Percentiles rank a stretch among this genome's conserved stretches.
phyloP scores from a whole-genome alignment of 2,113 vertebrate genomes.

The Pipra filicauda region DNA sequence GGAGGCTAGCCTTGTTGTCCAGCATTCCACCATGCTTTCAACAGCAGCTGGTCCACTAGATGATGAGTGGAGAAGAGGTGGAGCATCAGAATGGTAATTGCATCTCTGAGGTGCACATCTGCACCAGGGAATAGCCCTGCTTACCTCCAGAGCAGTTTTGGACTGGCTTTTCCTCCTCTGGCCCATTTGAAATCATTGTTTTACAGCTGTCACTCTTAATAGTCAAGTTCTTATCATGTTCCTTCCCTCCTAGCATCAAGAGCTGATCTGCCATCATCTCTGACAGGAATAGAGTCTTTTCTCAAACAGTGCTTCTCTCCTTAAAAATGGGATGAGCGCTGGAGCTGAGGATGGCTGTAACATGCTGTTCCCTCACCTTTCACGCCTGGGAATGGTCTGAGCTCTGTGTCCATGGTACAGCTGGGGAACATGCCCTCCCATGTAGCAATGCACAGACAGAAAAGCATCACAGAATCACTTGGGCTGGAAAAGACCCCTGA shows the following conservation, averaged over 20 bases:
- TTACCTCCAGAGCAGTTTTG: neutral
- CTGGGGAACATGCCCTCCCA: neutral
- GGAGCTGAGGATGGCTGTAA: neutral
- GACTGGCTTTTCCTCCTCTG: neutral
- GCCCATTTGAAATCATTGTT: rapidly evolving
- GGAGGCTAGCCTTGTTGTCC: neutral
- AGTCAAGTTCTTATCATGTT: neutral
- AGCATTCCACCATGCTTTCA: neutral
- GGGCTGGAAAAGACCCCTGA: neutral
- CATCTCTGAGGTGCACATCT: neutral
- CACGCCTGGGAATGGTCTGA: rapidly evolving
- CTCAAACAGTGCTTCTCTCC: neutral
- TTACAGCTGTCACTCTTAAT: neutral
- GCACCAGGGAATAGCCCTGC: neutral
- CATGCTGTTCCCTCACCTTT: neutral
- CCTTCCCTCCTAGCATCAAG: neutral
- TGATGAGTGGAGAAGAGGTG: neutral
- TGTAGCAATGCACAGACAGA: neutral
- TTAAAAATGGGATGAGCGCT: neutral
- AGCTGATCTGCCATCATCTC: neutral
- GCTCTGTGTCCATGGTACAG: neutral
- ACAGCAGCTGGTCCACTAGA: neutral
- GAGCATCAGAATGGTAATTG: neutral
- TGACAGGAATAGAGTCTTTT: neutral
- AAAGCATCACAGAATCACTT: neutral